Percentiles rank a stretch among this genome's conserved stretches.
phyloP scores from a whole-genome alignment of 2,888 invertebrate genomes.

The Alcis repandata region DNA sequence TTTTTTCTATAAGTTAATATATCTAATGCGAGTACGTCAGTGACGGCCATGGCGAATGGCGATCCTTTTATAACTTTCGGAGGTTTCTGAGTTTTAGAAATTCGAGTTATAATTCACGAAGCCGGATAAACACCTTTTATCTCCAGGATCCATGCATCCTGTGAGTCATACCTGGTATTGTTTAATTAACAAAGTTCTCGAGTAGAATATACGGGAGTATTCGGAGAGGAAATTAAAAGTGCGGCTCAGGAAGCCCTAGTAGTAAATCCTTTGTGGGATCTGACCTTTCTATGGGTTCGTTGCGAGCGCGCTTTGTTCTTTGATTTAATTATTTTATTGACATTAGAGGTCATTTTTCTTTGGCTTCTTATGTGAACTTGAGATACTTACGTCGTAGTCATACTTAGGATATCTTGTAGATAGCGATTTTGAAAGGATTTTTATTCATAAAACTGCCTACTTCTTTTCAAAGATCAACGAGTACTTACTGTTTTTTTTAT shows the following conservation, averaged over 20 bases:
- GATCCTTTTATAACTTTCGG: not conserved
- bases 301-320: constrained; percentile 55
- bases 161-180: not conserved
- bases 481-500: too few relatives aligned
- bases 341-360: constrained; percentile 17
- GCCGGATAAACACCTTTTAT: too few relatives aligned
- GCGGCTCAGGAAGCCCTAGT: constrained; percentile 61
- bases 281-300: constrained; percentile 67
- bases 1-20: not conserved
- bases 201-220: not conserved
- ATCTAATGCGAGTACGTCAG: constrained; percentile 2
- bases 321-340: constrained; percentile 50
- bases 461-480: too few relatives aligned
- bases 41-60: not conserved
- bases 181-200: constrained; percentile 7
- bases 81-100: too few relatives aligned
- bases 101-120: too few relatives aligned
- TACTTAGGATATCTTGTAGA: too few relatives aligned
- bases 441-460: too few relatives aligned
- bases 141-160: too few relatives aligned
- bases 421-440: too few relatives aligned
- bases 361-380: constrained; percentile 17
- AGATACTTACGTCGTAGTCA: not conserved
- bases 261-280: constrained; percentile 61
- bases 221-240: constrained; percentile 42